A percentile compares a stretch with the other conserved stretches of the same genome.
phyloP scores from a whole-genome alignment of 2,113 vertebrate genomes.

The Platanista minor region DNA sequence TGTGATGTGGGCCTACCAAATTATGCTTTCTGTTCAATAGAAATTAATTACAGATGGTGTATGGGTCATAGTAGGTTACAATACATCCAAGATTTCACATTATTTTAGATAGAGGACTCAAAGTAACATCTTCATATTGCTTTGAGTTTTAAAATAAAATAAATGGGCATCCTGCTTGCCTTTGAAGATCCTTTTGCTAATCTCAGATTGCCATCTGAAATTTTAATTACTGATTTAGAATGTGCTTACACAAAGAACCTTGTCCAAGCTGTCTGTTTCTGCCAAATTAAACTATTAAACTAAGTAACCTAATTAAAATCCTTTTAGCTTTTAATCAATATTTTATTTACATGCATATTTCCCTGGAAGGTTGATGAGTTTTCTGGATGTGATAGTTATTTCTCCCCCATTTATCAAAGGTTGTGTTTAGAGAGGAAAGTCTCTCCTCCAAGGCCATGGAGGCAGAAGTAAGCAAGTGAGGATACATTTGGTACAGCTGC shows the following conservation, averaged over 20 bases:
- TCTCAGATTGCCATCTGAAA: slow-evolving; percentile 77
- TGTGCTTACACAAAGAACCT: slow-evolving; percentile 76
- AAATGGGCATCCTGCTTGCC: slow-evolving; percentile 68
- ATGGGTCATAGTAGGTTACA: background rate
- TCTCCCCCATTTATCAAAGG: slow-evolving; percentile 65
- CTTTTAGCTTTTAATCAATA: slow-evolving; percentile 85
- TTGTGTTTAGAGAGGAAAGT: background rate
- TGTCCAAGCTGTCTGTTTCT: slow-evolving; percentile 77
- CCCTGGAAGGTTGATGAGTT: slow-evolving; percentile 68
- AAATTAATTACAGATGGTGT: slow-evolving; percentile 67
- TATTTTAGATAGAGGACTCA: slow-evolving; percentile 57
- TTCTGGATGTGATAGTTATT: slow-evolving; percentile 64
- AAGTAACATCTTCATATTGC: slow-evolving; percentile 51
- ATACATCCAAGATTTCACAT: slow-evolving; percentile 37
- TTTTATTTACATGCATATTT: slow-evolving; percentile 83
- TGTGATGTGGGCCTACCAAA: slow-evolving; percentile 5
- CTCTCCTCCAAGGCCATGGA: background rate
- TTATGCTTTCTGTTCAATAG: slow-evolving; percentile 53
- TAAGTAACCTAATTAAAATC: slow-evolving; percentile 83
- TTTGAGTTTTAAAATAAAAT: slow-evolving; percentile 71
- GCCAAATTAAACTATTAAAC: slow-evolving; percentile 83
- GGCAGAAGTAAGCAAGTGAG: background rate
- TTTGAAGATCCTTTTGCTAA: slow-evolving; percentile 76
- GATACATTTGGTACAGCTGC: rapidly evolving
- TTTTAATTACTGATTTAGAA: slow-evolving; percentile 80